Base-by-base conservation (phyloP, 2,113 vertebrate species). In the Probosciger aterrimus region DNA sequence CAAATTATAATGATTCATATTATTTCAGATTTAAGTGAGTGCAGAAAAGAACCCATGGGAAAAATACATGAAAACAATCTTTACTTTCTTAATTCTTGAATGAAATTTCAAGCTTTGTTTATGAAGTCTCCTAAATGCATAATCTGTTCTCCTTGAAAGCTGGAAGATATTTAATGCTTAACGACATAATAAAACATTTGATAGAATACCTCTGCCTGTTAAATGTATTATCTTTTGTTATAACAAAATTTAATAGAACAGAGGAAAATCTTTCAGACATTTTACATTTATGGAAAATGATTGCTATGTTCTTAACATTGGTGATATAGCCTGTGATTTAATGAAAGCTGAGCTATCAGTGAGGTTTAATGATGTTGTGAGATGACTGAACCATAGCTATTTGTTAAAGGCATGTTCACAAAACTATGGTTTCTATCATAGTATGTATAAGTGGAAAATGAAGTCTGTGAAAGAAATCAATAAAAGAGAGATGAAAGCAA, bases 281-380 rank as follows among this genome's bases (percentile, higher is more conserved):
- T 60, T 84, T 92, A 39, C 17, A 5, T 82, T 64, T 90, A 63
- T 11, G 14, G 63, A 93, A 96, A 96, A 79, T 75, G 5, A 85
- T 33, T 90, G 53, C 75, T 89, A 79, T 77, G 59, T 28, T 91
- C 86, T 93, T 91, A 91, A 93, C 94, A 92, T 87, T 94, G 67
- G 47, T 65, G 65, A 91, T 90, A 22, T 70, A 75, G 22, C 18
- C n/a, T 74, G 9, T 59, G 68, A 75, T 86, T 97, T 96, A 95
- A 92, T 70, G 77, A 97, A 49, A 95, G n/a, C 39, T 82, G 50
- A 95, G 35, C 60, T 70, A 82, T 91, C 77, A 73, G 27, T 86
- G 50, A 53, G 19, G 60, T 88, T 93, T 93, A 89, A 91, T 68
- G 19, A 33, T 78, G 20, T 18, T 77, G 18, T 85, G 64, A 92